These are phyloP conservation scores for Ardeotis arabs DNA, from an alignment of 2,113 vertebrate species.

Conservation along the genomic window DNA sequence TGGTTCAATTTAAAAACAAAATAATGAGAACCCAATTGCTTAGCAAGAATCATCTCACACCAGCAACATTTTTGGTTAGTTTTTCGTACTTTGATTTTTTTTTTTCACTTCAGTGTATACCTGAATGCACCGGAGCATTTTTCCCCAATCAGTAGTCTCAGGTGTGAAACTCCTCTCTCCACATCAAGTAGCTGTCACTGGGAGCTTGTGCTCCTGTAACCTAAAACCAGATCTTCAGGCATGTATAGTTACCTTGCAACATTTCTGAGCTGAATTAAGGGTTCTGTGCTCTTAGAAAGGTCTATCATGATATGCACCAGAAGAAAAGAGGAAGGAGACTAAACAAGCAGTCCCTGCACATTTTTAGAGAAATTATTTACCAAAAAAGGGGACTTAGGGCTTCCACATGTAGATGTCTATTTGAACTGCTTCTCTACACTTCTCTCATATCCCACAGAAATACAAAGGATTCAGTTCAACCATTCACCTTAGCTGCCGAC, in stretches of 20 bases:
- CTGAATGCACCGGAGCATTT: not conserved
- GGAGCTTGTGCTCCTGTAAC: not conserved
- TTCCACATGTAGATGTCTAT: not conserved
- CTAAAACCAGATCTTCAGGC: not conserved
- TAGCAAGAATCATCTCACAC: not conserved
- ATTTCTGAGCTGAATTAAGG: not conserved
- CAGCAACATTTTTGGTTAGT: not conserved
- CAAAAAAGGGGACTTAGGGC: not conserved
- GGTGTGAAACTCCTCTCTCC: not conserved
- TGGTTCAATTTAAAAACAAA: not conserved
- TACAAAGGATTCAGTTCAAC: not conserved
- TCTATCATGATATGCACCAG: not conserved
- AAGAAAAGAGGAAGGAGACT: not conserved
- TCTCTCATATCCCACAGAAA: not conserved
- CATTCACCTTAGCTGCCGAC: not conserved
- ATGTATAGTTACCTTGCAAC: not conserved
- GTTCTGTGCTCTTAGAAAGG: not conserved
- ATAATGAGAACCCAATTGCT: not conserved
- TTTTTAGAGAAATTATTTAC: not conserved
- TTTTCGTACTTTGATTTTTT: not conserved
- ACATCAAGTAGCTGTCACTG: not conserved
- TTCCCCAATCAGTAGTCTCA: not conserved
- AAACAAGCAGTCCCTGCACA: not conserved
- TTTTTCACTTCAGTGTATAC: not conserved
- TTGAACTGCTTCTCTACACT: not conserved